Percentiles rank a stretch among this genome's conserved stretches.
Evolutionary conservation across 2,888 invertebrate genomes (phyloP).

Genomic region (Lumbricus terrestris): DNA sequence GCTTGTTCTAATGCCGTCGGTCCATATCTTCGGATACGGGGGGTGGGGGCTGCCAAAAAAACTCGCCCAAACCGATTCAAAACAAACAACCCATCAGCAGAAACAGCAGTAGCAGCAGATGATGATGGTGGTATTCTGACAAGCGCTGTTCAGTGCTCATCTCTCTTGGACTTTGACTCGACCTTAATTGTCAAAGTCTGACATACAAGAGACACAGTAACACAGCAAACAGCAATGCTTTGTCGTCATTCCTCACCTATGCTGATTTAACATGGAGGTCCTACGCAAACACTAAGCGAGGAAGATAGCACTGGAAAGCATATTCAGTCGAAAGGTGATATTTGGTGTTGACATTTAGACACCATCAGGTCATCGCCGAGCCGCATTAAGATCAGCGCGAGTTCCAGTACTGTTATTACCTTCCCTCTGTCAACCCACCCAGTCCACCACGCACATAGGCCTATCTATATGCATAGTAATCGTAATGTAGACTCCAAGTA

Average conservation of each 20-base stretch:
- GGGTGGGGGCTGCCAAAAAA: neutral
- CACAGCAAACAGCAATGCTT: neutral
- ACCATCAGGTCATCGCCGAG: neutral
- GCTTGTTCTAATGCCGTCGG: neutral
- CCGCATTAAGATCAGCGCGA: too few species aligned
- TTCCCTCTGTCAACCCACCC: too few species aligned
- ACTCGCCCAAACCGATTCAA: neutral
- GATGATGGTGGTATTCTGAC: neutral
- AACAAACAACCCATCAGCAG: neutral
- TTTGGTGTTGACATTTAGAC: neutral
- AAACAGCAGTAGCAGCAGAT: neutral
- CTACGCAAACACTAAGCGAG: too few species aligned
- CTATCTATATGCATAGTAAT: too few species aligned
- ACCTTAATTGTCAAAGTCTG: neutral
- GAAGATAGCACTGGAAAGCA: too few species aligned
- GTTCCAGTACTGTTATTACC: too few species aligned
- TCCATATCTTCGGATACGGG: neutral
- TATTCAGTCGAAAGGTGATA: neutral
- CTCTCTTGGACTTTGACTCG: neutral
- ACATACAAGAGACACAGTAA: neutral
- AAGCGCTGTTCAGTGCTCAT: neutral
- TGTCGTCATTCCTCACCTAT: too few species aligned
- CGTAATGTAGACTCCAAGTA: too few species aligned
- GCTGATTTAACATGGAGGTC: too few species aligned
- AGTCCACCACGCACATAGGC: too few species aligned